phyloP scores from a whole-genome alignment of 2,797 vertebrate genomes.

The Mionectes olivaceus region DNA sequence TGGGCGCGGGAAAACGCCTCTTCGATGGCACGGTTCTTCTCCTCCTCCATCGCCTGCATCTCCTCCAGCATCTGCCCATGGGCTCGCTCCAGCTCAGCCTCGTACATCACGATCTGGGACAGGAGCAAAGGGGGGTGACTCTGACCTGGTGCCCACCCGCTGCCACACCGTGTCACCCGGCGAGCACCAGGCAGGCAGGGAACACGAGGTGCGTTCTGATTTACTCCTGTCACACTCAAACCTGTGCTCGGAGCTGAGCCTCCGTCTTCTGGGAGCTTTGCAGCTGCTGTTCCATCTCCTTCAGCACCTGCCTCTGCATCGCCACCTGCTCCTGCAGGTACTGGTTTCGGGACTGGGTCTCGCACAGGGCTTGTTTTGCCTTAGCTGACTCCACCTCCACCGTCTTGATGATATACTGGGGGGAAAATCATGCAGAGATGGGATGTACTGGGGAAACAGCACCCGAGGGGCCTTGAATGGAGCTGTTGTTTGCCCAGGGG shows the following conservation, averaged over 20 bases:
- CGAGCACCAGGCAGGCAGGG: not conserved
- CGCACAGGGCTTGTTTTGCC: conserved; percentile 82
- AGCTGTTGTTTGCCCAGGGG: not conserved
- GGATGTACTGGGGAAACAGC: not conserved
- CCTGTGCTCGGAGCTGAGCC: conserved; percentile 90
- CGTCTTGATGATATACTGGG: conserved; percentile 85
- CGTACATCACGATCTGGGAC: conserved; percentile 87
- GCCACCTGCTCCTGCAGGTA: conserved; percentile 91
- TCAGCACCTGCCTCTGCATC: conserved; percentile 87
- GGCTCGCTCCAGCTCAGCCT: conserved; percentile 89
- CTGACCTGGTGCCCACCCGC: fast-evolving
- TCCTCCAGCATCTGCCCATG: conserved; percentile 92
- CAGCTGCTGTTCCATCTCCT: conserved; percentile 91
- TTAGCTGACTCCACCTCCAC: conserved; percentile 89
- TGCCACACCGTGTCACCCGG: fast-evolving
- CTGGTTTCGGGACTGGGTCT: conserved; percentile 85
- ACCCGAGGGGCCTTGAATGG: not conserved
- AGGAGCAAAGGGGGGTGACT: fast-evolving
- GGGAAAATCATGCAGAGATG: not conserved
- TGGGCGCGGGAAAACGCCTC: conserved; percentile 92
- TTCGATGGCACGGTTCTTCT: conserved; percentile 92
- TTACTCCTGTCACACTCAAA: not conserved
- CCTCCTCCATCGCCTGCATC: conserved; percentile 93
- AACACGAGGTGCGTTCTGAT: not conserved
- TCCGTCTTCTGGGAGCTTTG: conserved; percentile 87